A percentile compares a stretch with the other conserved stretches of the same genome.
Evolutionary conservation across 37 sponge, comb jelly and placozoan species (phyloP).

Genomic region (Petrosia ficiformis): DNA sequence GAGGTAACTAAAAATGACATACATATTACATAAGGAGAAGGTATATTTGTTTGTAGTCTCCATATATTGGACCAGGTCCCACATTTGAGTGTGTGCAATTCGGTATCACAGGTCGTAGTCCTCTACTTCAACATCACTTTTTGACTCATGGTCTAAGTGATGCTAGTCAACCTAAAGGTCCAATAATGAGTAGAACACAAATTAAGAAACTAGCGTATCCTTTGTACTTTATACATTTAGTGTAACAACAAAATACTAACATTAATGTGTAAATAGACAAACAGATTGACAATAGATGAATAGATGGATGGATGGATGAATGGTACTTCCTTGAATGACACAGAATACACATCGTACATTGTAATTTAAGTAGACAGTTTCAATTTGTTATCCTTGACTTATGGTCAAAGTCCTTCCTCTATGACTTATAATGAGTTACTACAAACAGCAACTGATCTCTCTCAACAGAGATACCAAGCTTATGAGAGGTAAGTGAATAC

Average conservation of each 20-base stretch:
- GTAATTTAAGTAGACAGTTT: no score
- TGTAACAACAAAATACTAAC: no score
- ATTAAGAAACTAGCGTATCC: constrained; percentile 58
- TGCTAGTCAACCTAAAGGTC: constrained; percentile 2
- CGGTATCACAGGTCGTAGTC: constrained; percentile 57
- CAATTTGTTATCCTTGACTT: no score
- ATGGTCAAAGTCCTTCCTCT: constrained; percentile 16
- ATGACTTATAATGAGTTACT: constrained; percentile 27
- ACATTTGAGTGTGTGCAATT: constrained; percentile 74
- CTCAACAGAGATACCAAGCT: constrained; percentile 8
- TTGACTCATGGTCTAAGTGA: background rate
- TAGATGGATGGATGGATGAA: no score
- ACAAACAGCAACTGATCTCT: background rate
- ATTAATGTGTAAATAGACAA: no score
- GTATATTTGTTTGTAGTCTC: constrained; percentile 10
- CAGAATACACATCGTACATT: no score
- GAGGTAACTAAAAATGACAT: no score
- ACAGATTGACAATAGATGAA: no score
- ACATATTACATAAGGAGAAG: no score
- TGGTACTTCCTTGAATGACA: no score
- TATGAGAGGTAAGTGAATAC: constrained; percentile 28
- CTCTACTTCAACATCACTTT: constrained; percentile 79
- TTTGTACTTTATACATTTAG: no score
- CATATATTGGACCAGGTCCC: constrained; percentile 50
- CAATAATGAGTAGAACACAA: constrained; percentile 49